Evolutionary conservation across 2,888 invertebrate species (phyloP), one percentile per base, ranked within the genome.

Genomic region (Drosophila pegasa): DNA sequence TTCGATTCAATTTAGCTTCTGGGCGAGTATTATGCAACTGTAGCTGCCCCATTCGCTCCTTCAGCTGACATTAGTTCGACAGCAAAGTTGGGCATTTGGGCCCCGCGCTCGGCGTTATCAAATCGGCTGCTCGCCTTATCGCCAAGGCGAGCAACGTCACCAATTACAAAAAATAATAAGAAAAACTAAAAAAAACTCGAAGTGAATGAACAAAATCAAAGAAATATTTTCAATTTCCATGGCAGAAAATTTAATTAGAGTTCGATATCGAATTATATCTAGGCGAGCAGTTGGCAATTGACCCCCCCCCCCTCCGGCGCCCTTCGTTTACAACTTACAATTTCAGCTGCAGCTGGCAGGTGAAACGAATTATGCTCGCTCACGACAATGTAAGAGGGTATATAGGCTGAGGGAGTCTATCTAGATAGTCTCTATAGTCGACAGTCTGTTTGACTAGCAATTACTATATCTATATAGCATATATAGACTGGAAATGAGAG

Each of bases 231-330:
- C 63, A 27, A 67, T 73, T 74, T 60, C 57, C 40, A 77, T 80
- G 65, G 33, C 54, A 68, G 50, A 65, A 25, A 72, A 67, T 66
- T 80, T 86, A 88, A 81, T 81, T 86, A 81, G 74, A 85, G 55
- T 65, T 45, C 48, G 83, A 79, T 88, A 86, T 71, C 50, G 67
- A 57, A 68, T 71, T 55, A 59, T 78, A 59, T 75, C 45, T 74
- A 59, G 52, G 62, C 61, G 54, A 38, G 33, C 22, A 31, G 33
- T 16, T 62, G 48, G 50, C 50, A 10, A 31, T 50, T 41, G 48
- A 29, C 50, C 43, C 29, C 35, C 52, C 62, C 1, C 12, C 35
- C 50, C 43, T 33, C 35, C 52, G 63, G 10, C 12, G 12, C 31
- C 31, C 31, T 37, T 47, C 48, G 50, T 54, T 57, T 20, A 48